A percentile compares a stretch with the other conserved stretches of the same genome.
phyloP scores from a whole-genome alignment of 2,113 vertebrate genomes.

The Symphodus melops region DNA sequence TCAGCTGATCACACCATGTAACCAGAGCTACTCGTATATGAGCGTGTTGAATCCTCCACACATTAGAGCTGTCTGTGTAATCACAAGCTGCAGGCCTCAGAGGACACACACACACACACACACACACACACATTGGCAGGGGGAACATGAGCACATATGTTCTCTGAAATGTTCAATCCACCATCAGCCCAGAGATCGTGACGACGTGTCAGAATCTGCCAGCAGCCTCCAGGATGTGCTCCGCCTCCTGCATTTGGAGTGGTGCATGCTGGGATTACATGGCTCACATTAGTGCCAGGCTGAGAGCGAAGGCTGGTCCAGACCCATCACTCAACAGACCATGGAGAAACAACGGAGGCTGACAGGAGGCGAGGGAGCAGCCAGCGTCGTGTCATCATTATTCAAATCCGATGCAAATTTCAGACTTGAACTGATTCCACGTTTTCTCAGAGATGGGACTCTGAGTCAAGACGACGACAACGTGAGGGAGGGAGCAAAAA shows the following conservation, averaged over 20 bases:
- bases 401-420: conserved; percentile 68
- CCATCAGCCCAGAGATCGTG: conserved; percentile 17
- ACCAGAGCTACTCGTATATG: not conserved
- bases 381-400: conserved; percentile 45
- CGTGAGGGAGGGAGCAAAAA: conserved; percentile 10
- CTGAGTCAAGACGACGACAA: conserved; percentile 40
- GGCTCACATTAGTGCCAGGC: conserved; percentile 19
- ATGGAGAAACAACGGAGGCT: conserved; percentile 9
- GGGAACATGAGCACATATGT: conserved; percentile 19
- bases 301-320: conserved; percentile 19
- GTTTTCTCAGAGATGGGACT: conserved; percentile 38
- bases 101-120: conserved; percentile 12
- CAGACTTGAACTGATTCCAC: conserved; percentile 49
- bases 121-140: conserved; percentile 13
- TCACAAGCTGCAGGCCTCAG: not conserved
- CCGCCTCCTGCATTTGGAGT: conserved; percentile 12
- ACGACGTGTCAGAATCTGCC: conserved; percentile 25
- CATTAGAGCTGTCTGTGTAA: not conserved
- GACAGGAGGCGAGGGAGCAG: conserved; percentile 16
- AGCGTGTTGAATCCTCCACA: not conserved
- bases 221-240: conserved; percentile 30
- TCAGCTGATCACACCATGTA: not conserved
- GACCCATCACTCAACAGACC: conserved; percentile 10
- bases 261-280: conserved; percentile 49
- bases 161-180: conserved; percentile 6